Evolutionary conservation across 2,113 vertebrate species (phyloP), one percentile per base, ranked within the genome.

Genomic region (Nyctereutes procyonoides): DNA sequence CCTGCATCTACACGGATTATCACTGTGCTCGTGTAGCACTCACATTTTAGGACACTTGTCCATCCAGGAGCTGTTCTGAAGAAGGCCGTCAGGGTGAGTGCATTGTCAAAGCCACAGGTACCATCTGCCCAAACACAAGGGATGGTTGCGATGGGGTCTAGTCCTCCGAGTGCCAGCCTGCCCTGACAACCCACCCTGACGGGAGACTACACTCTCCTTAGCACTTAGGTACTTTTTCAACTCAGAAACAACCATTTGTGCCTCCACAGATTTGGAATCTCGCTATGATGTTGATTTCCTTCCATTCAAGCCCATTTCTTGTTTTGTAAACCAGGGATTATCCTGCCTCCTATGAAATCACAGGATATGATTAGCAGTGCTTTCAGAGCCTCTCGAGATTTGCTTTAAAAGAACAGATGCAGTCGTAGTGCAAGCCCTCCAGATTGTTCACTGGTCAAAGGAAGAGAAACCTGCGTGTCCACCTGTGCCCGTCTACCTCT

Each of bases 131-230:
- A 67, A 14, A 43, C 24, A 17, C 4, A 26, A 65, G 30, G 2
- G 0, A 7, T 1, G 28, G 5, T 9, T 51, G 63, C 22, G 0
- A 5, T 0, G 35, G 30, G 43, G 32, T 24, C 3, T 14, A 7
- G 55, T 26, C 26, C 60, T 73, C 60, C 14, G 30, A 14, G 48
- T 16, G 32, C 28, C 22, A 58, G 26, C 20, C 3, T 19, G 3
- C 26, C 32, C 79, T 67, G 14, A 26, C 24, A 38, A 51, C 30
- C 38, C 35, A 2, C n/a, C 38, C 48, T 43, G 19, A 8, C n/a
- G 67, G 30, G 35, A 65, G 65, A 28, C 16, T 5, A 2, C 12
- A 19, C 6, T 56, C 28, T 76, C 14, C 63, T 76, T 12, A 73
- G 51, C n/a, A 22, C 10, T 58, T 35, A 10, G 10, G n/a, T 55